Conservation (phyloP, 2,797 vertebrate genomes). For the Platyrinchus mystaceus region DNA sequence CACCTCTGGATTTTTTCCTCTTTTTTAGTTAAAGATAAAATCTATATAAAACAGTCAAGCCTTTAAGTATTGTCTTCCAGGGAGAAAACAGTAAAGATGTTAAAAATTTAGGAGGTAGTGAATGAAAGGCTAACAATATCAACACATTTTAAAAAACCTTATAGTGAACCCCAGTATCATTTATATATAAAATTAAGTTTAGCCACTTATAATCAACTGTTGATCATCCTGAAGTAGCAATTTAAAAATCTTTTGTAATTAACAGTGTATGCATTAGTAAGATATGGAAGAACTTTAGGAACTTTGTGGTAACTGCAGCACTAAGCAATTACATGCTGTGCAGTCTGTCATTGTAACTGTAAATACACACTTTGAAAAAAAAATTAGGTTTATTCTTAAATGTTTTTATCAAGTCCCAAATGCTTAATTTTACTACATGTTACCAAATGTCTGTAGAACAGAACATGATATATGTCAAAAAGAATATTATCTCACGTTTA, state of each 20-base stretch:
- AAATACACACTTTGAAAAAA: background rate
- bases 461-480: constrained; percentile 14
- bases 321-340: constrained; percentile 49
- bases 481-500: background rate
- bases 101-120: constrained; percentile 79
- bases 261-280: constrained; percentile 51
- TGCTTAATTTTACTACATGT: background rate
- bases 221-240: constrained; percentile 47
- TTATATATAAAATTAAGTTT: constrained; percentile 57
- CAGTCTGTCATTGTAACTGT: constrained; percentile 57
- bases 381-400: constrained; percentile 7
- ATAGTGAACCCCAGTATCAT: constrained; percentile 64
- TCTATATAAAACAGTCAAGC: constrained; percentile 73
- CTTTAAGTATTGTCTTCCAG: constrained; percentile 67
- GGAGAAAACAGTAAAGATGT: constrained; percentile 60
- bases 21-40: constrained; percentile 64
- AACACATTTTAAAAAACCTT: constrained; percentile 61
- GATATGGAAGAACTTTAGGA: constrained; percentile 56
- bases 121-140: constrained; percentile 70
- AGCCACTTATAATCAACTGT: constrained; percentile 49
- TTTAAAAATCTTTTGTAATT: constrained; percentile 34
- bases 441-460: constrained; percentile 52
- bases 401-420: background rate
- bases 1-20: background rate
- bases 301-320: constrained; percentile 56